Conservation (phyloP, 2,113 vertebrate species). For the Suricata suricatta region DNA sequence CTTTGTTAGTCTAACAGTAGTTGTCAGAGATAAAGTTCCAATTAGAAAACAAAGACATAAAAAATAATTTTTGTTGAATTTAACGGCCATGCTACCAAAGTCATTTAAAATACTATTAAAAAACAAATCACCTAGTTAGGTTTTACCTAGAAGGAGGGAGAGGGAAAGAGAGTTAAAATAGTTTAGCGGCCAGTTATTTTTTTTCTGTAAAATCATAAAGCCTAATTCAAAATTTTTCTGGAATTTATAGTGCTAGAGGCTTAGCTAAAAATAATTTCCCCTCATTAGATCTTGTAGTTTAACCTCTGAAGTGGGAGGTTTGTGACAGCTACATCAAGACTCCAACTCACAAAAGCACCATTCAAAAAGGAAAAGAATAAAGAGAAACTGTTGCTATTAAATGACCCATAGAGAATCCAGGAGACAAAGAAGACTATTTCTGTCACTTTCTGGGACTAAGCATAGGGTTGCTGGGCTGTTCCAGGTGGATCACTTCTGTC, state of each 20-base stretch:
- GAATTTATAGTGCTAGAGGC: constrained; percentile 81
- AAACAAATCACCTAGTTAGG: constrained; percentile 2
- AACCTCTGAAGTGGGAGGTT: constrained; percentile 74
- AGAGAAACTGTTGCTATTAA: constrained; percentile 55
- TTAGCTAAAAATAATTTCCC: constrained; percentile 84
- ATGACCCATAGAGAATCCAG: constrained; percentile 67
- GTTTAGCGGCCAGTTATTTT: constrained; percentile 70
- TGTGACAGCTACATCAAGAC: constrained; percentile 77
- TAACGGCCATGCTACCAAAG: neutral
- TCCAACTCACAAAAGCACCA: constrained; percentile 65
- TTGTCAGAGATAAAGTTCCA: neutral
- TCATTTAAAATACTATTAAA: neutral
- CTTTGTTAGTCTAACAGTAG: neutral
- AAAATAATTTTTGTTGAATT: constrained; percentile 3
- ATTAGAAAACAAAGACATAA: neutral
- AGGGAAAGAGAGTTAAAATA: neutral
- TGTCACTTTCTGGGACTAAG: constrained; percentile 52
- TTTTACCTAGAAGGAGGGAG: neutral
- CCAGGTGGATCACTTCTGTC: constrained; percentile 57
- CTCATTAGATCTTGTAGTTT: constrained; percentile 79
- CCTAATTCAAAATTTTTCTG: constrained; percentile 79
- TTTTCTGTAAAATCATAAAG: constrained; percentile 68
- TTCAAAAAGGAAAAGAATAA: constrained; percentile 67
- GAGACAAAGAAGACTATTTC: constrained; percentile 71
- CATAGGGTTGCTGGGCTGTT: neutral